Percentiles rank a stretch among this genome's conserved stretches.
Conservation (phyloP, 2,888 invertebrate species). For the Mylabris sibirica region DNA sequence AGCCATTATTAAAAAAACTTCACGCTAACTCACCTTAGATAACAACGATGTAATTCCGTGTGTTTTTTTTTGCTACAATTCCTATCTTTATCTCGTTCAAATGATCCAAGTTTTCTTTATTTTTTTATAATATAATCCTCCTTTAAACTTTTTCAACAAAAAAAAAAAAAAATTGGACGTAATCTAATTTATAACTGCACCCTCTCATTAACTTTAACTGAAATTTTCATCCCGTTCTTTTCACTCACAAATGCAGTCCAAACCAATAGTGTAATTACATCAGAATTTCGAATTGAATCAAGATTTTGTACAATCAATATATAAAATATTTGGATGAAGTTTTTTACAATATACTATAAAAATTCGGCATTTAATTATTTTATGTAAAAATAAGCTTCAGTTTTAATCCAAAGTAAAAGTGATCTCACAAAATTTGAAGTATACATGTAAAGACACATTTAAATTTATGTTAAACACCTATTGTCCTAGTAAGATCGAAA, state of each 20-base stretch:
- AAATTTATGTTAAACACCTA: no score
- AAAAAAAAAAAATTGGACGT: not conserved
- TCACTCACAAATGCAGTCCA: not conserved
- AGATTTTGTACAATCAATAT: no score
- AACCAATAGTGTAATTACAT: no score
- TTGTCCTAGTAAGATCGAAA: no score
- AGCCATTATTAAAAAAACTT: slow-evolving; percentile 57
- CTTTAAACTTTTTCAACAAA: not conserved
- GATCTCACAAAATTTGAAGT: no score
- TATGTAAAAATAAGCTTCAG: no score
- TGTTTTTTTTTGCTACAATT: slow-evolving; percentile 23
- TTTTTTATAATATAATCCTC: not conserved
- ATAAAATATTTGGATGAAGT: no score
- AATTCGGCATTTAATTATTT: no score
- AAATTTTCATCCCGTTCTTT: not conserved
- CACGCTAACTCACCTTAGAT: slow-evolving; percentile 48
- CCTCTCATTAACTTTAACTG: not conserved
- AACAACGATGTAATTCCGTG: slow-evolving; percentile 48
- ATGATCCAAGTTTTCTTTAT: not conserved
- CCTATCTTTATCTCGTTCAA: not conserved
- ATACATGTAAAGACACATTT: no score
- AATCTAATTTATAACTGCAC: slow-evolving; percentile 26
- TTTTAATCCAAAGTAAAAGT: no score
- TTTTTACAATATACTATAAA: no score
- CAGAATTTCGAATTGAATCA: no score